Evolutionary conservation across 1,140 invertebrate species (phyloP).

Genomic region (Zaprionus nigranus): DNA sequence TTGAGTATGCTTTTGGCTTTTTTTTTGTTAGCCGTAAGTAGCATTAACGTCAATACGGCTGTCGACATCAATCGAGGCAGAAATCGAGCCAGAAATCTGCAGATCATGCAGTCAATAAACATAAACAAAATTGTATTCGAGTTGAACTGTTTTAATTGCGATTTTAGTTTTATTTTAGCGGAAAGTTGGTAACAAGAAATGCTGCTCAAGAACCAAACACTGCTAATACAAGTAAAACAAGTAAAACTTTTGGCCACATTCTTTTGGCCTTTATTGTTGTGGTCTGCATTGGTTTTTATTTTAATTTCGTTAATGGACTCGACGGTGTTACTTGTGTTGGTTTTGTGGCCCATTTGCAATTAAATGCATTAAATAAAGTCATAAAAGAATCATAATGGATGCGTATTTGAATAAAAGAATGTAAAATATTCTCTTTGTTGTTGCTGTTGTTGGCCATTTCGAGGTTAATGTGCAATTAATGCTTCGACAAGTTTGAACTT

Average conservation of each 20-base stretch:
- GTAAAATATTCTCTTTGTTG: conserved; percentile 28
- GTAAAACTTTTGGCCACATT: conserved; percentile 36
- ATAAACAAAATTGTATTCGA: not conserved
- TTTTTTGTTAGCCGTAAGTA: conserved; percentile 14
- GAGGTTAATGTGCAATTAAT: conserved; percentile 63
- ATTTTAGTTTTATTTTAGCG: not conserved
- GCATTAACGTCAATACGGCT: conserved; percentile 26
- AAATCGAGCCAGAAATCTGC: not conserved
- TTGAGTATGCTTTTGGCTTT: conserved; percentile 18
- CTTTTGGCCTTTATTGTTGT: conserved; percentile 36
- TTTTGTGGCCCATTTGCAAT: conserved; percentile 47
- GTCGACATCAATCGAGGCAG: not conserved
- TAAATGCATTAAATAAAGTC: conserved; percentile 67
- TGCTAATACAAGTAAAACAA: not conserved
- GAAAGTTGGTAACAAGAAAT: conserved; percentile 7
- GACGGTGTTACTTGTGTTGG: conserved; percentile 12
- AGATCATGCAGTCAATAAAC: not conserved
- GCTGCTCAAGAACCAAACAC: not conserved
- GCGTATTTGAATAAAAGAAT: conserved; percentile 32
- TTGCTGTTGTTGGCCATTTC: conserved; percentile 34
- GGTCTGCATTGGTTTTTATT: conserved; percentile 49
- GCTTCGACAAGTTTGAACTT: conserved; percentile 44
- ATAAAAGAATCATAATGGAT: conserved; percentile 60
- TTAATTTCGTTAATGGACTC: conserved; percentile 77
- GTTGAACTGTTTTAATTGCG: not conserved